Conservation (phyloP, 2,888 invertebrate genomes). For the Embidobia sp. region DNA sequence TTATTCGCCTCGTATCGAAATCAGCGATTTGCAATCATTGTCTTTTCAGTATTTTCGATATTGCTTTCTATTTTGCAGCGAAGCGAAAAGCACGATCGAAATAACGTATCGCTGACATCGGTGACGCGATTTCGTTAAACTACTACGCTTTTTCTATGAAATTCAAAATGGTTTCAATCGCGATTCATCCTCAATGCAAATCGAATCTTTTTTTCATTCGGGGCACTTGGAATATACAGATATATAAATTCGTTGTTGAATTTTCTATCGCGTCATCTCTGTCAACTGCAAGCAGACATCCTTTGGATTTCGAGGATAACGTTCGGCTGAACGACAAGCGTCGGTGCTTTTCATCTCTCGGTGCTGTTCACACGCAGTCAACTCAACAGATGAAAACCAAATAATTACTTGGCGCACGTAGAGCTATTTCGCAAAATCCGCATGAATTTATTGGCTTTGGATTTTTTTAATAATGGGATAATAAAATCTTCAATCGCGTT, state of each 20-base stretch:
- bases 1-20: too few species aligned
- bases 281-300: slow-evolving; percentile 61
- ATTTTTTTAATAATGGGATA: slow-evolving; percentile 8
- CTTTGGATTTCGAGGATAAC: slow-evolving; percentile 60
- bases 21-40: too few species aligned
- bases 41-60: too few species aligned
- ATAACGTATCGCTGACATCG: too few species aligned
- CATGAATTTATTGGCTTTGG: slow-evolving; percentile 34
- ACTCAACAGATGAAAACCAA: slow-evolving; percentile 57
- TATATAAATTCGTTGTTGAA: slow-evolving; percentile 52
- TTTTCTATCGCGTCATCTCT: slow-evolving; percentile 62
- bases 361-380: slow-evolving; percentile 56
- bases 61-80: too few species aligned
- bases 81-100: too few species aligned
- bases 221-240: slow-evolving; percentile 26
- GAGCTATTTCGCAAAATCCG: slow-evolving; percentile 26
- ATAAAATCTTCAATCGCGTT: too few species aligned
- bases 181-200: slow-evolving; percentile 41
- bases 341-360: slow-evolving; percentile 54
- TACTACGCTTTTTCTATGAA: too few species aligned
- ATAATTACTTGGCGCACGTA: slow-evolving; percentile 48
- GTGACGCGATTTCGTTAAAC: too few species aligned
- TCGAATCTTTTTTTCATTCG: slow-evolving; percentile 44
- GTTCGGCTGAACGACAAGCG: slow-evolving; percentile 58
- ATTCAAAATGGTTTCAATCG: slow-evolving; percentile 50